Evolutionary conservation across 2,113 vertebrate species (phyloP).

Genomic region (Aphelocoma coerulescens): DNA sequence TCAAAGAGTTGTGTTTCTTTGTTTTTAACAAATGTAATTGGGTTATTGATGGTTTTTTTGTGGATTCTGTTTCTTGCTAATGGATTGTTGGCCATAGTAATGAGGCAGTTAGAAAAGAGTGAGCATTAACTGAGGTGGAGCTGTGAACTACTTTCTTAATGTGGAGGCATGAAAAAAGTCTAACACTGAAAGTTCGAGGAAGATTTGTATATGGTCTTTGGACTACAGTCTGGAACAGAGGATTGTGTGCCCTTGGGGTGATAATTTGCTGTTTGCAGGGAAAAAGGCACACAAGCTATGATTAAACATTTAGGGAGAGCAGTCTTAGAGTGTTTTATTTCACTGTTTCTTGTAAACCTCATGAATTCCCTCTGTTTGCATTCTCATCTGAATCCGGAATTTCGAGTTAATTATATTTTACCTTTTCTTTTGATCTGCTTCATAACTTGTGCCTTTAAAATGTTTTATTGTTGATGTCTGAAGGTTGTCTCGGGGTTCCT

Average conservation of each 20-base stretch:
- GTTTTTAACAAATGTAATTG: background rate
- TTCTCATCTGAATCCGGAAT: background rate
- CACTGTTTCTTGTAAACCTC: background rate
- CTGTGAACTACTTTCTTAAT: background rate
- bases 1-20: background rate
- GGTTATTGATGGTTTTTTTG: background rate
- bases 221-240: background rate
- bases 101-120: background rate
- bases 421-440: background rate
- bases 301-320: background rate
- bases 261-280: background rate
- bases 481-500: rapidly evolving
- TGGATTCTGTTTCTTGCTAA: background rate
- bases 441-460: background rate
- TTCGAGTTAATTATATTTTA: background rate
- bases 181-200: background rate
- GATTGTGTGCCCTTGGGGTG: background rate
- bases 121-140: background rate
- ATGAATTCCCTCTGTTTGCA: background rate
- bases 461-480: background rate
- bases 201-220: background rate
- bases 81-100: background rate
- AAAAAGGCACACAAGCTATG: background rate
- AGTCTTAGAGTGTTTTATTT: background rate
- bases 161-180: background rate